Conservation (phyloP, 64 coral and sea anemone genomes). For the Pocillopora damicornis region DNA sequence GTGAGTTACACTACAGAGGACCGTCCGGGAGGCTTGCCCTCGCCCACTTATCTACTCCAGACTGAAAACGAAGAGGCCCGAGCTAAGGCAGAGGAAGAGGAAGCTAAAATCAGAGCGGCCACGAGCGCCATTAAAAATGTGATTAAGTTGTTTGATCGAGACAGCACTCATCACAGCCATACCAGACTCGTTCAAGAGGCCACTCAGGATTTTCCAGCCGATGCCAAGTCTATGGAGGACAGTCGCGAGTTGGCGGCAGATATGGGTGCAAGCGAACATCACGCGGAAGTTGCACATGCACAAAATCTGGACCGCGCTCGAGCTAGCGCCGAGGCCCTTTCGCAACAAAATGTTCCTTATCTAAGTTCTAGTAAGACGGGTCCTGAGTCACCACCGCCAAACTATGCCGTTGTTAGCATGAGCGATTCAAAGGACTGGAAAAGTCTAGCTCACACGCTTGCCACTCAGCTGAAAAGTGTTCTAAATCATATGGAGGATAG, state of each 20-base stretch:
- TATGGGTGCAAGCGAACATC: background rate
- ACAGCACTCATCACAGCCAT: background rate
- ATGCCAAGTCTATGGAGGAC: slow-evolving; percentile 12
- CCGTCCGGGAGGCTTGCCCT: background rate
- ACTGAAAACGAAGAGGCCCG: slow-evolving; percentile 8
- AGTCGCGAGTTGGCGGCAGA: slow-evolving; percentile 26
- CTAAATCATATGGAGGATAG: slow-evolving; percentile 66
- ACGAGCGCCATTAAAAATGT: slow-evolving; percentile 9
- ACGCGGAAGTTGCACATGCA: background rate
- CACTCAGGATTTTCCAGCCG: background rate
- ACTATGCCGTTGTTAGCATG: background rate
- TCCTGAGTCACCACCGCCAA: background rate
- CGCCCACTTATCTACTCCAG: background rate
- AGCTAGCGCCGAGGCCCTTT: background rate
- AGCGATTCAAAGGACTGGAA: slow-evolving; percentile 52
- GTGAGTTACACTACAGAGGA: background rate
- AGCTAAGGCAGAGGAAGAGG: slow-evolving; percentile 6
- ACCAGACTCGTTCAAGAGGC: background rate
- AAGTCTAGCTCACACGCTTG: slow-evolving; percentile 53
- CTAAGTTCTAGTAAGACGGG: background rate
- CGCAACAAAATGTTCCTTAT: slow-evolving; percentile 1
- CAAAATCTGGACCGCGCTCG: slow-evolving; percentile 11
- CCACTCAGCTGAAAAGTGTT: slow-evolving; percentile 42
- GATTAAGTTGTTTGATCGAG: background rate
- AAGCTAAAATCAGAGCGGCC: slow-evolving; percentile 13